phyloP scores from a whole-genome alignment of 2,888 invertebrate genomes.

The Cephus sareptanus region DNA sequence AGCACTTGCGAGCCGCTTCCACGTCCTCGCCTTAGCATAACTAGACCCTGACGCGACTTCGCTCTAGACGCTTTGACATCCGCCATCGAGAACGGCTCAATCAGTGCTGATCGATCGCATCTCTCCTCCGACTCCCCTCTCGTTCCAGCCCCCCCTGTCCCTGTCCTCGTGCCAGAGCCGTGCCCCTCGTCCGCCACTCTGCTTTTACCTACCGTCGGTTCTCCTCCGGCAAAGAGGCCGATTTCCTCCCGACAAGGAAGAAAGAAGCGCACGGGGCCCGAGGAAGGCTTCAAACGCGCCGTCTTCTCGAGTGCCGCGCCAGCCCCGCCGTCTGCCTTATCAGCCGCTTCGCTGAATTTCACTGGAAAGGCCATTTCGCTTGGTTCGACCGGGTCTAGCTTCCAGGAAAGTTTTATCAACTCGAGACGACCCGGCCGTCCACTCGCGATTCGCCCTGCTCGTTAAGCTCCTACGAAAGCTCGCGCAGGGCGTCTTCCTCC shows the following conservation, averaged over 20 bases:
- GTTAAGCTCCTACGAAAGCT: slow-evolving; percentile 5
- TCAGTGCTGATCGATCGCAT: slow-evolving; percentile 18
- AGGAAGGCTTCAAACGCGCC: slow-evolving; percentile 50
- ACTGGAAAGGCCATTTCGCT: not conserved
- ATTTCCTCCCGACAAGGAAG: slow-evolving; percentile 35
- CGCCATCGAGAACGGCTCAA: slow-evolving; percentile 33
- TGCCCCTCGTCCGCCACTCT: not conserved
- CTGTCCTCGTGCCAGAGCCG: not conserved
- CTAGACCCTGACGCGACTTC: not conserved
- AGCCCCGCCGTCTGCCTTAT: not conserved
- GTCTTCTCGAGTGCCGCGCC: slow-evolving; percentile 24
- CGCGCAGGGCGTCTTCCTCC: slow-evolving; percentile 31
- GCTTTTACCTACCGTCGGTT: slow-evolving; percentile 5
- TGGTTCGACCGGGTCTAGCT: not conserved
- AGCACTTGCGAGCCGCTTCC: not conserved
- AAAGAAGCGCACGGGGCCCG: slow-evolving; percentile 32
- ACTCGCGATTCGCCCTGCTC: not conserved
- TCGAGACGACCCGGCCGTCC: not conserved
- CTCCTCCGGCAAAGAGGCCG: slow-evolving; percentile 40
- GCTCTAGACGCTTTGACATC: slow-evolving; percentile 9
- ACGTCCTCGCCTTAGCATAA: not conserved
- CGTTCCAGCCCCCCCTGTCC: not conserved
- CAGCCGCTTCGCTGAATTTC: not conserved
- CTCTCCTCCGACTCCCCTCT: not conserved
- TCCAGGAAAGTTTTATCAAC: not conserved